phyloP scores from a whole-genome alignment of 2,888 invertebrate species.

The Monopis laevigella region DNA sequence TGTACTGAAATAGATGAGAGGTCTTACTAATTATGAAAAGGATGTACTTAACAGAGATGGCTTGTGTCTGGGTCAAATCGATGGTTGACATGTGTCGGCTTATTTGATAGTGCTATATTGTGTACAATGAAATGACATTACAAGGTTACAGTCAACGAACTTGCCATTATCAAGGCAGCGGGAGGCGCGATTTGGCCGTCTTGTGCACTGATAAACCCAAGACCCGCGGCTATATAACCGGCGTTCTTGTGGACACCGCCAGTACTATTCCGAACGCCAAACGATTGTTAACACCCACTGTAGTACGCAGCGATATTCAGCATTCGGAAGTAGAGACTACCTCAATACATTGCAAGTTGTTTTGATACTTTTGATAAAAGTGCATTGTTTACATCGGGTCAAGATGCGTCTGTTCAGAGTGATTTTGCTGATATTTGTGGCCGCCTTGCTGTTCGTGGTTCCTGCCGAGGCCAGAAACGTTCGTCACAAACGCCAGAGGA shows the following conservation, averaged over 20 bases:
- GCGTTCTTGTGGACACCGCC: slow-evolving; percentile 30
- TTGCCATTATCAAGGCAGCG: slow-evolving; percentile 27
- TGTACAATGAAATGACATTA: slow-evolving; percentile 54
- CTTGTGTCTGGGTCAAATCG: too few species aligned
- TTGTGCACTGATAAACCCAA: slow-evolving; percentile 57
- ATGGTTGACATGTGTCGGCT: too few species aligned
- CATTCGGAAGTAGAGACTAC: too few species aligned
- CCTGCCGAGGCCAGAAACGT: slow-evolving; percentile 30
- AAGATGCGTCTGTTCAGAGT: slow-evolving; percentile 45
- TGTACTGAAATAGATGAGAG: too few species aligned
- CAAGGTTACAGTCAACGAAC: slow-evolving; percentile 54
- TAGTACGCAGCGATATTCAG: not conserved
- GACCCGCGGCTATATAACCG: slow-evolving; percentile 38
- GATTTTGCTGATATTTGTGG: slow-evolving; percentile 29
- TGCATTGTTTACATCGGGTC: too few species aligned
- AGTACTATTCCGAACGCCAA: slow-evolving; percentile 38
- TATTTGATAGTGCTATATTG: too few species aligned
- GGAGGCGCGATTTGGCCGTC: slow-evolving; percentile 36
- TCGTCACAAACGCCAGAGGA: slow-evolving; percentile 18
- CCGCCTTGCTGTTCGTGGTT: slow-evolving; percentile 27
- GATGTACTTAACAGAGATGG: too few species aligned
- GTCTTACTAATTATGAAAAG: too few species aligned
- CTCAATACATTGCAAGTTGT: too few species aligned
- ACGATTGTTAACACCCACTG: slow-evolving; percentile 30
- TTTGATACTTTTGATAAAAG: too few species aligned